Evolutionary conservation across 2,888 invertebrate genomes (phyloP).

Genomic region (Pyrrhosoma nymphula): DNA sequence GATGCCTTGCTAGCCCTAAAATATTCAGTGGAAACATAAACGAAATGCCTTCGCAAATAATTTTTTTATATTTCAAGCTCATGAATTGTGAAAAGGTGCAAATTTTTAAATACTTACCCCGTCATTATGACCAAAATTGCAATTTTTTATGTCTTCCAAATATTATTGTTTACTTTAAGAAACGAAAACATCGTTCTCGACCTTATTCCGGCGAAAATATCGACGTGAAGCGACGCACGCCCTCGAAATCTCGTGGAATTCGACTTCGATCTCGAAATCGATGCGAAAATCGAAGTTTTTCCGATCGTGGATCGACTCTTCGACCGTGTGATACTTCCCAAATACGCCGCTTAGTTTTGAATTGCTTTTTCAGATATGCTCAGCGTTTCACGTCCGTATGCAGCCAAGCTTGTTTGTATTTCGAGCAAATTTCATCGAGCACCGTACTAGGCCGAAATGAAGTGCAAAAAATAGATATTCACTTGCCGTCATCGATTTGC

Average conservation of each 20-base stretch:
- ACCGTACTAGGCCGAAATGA: no score
- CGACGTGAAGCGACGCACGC: neutral
- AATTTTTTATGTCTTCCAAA: neutral
- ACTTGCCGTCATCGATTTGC: neutral
- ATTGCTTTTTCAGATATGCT: neutral
- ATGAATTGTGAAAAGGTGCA: neutral
- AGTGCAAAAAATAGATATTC: no score
- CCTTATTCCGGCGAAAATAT: neutral
- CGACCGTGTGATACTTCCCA: neutral
- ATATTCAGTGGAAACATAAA: neutral
- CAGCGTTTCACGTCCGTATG: no score
- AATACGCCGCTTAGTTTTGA: neutral
- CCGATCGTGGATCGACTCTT: neutral
- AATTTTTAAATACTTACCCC: neutral
- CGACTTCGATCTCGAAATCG: neutral
- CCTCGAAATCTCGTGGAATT: neutral
- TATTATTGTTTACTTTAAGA: neutral
- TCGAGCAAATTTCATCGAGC: no score
- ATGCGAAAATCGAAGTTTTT: conserved; percentile 6
- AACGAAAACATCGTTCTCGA: neutral
- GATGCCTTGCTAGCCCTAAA: neutral
- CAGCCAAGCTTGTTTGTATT: no score
- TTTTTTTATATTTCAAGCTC: neutral
- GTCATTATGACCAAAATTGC: neutral
- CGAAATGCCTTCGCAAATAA: neutral